Percentiles rank a stretch among this genome's conserved stretches.
These are phyloP conservation scores for Protonibea diacanthus DNA, from an alignment of 2,797 vertebrate species.

Conservation along the genomic window DNA sequence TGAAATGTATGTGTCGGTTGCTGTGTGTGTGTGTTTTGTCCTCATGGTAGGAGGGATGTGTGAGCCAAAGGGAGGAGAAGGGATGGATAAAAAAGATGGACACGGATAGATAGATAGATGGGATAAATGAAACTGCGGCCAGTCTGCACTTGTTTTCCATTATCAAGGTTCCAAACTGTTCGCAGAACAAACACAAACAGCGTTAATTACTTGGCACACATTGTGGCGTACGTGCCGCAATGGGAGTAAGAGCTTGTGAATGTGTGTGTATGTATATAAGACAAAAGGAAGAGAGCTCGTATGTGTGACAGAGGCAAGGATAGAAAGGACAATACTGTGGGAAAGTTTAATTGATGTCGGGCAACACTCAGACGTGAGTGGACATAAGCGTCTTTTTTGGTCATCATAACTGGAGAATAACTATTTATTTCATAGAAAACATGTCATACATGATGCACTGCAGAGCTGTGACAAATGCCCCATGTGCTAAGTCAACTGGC, in stretches of 20 bases:
- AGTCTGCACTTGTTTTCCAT: conserved; percentile 78
- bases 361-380: conserved; percentile 29
- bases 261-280: conserved; percentile 48
- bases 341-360: conserved; percentile 65
- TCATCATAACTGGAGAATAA: background rate
- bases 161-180: conserved; percentile 72
- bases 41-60: conserved; percentile 15
- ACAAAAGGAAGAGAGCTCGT: conserved; percentile 49
- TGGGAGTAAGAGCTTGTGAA: conserved; percentile 44
- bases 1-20: conserved; percentile 8
- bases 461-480: background rate
- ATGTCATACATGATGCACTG: background rate
- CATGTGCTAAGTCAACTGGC: background rate
- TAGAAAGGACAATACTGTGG: conserved; percentile 51
- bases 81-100: conserved; percentile 37
- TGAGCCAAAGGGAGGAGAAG: conserved; percentile 29
- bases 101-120: conserved; percentile 51
- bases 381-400: conserved; percentile 16
- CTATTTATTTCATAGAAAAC: background rate
- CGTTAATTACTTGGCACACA: conserved; percentile 80
- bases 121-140: conserved; percentile 58
- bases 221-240: conserved; percentile 55
- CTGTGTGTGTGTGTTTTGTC: conserved; percentile 25
- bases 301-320: conserved; percentile 39
- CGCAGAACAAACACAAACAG: conserved; percentile 75